phyloP scores from a whole-genome alignment of 2,797 vertebrate species.

The Ambastaia sidthimunki region DNA sequence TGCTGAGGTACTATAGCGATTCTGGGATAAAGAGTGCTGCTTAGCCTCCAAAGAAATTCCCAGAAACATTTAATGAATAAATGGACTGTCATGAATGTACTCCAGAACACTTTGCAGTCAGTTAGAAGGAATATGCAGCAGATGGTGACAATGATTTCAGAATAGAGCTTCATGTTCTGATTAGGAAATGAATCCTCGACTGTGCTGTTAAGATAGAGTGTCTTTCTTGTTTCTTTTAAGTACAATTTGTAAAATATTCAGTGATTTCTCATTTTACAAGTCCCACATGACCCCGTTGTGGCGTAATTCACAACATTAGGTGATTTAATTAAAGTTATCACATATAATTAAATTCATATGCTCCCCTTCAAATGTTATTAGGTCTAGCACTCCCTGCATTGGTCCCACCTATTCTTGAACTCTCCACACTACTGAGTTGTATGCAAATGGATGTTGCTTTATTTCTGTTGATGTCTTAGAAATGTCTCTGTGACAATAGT shows the following conservation, averaged over 20 bases:
- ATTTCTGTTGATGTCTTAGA: not conserved
- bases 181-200: not conserved
- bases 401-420: constrained; percentile 5
- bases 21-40: not conserved
- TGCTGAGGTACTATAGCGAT: not conserved
- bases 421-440: not conserved
- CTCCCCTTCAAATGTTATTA: not conserved
- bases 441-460: not conserved
- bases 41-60: not conserved
- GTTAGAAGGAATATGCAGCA: not conserved
- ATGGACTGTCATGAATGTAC: not conserved
- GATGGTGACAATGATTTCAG: not conserved
- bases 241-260: no score
- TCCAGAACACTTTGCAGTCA: not conserved
- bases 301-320: constrained; percentile 25
- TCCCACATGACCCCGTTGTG: not conserved
- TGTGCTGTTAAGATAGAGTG: not conserved
- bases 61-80: not conserved
- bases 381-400: not conserved
- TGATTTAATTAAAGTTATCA: constrained; percentile 37
- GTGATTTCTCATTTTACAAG: no score
- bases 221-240: no score
- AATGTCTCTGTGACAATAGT: constrained; percentile 18
- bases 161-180: not conserved
- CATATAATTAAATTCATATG: constrained; percentile 40